These are phyloP conservation scores for Amphipoea oculea DNA, from an alignment of 2,888 invertebrate genomes.

Conservation along the genomic window DNA sequence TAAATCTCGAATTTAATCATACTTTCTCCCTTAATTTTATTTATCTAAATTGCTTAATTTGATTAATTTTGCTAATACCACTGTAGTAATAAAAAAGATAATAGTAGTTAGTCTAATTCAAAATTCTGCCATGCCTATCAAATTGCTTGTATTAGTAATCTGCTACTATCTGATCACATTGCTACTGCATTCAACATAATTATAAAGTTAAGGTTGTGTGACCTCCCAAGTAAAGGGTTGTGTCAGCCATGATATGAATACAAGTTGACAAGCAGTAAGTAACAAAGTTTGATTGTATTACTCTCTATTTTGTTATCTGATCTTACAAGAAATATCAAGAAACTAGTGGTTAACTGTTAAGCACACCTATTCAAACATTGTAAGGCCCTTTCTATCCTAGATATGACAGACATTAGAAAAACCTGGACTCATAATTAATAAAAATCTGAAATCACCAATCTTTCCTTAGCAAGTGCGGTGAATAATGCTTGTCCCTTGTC, in stretches of 20 bases:
- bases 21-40: background rate
- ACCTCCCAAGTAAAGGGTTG: background rate
- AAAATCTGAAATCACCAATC: background rate
- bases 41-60: conserved; percentile 3
- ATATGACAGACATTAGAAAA: background rate
- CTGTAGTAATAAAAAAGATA: background rate
- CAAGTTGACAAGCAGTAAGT: background rate
- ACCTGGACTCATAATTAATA: background rate
- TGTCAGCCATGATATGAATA: background rate
- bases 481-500: background rate
- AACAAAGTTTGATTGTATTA: background rate
- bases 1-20: background rate
- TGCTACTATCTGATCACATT: conserved; percentile 7
- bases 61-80: too few species aligned
- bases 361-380: background rate
- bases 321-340: background rate
- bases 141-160: conserved; percentile 4
- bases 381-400: background rate
- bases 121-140: background rate
- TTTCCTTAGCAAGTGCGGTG: background rate
- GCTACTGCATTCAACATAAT: conserved; percentile 8
- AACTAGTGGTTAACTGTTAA: background rate
- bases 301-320: background rate
- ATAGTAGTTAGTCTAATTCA: background rate
- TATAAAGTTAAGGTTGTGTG: background rate